These are phyloP conservation scores for Ardeotis arabs DNA, from an alignment of 2,113 vertebrate species.

Conservation along the genomic window DNA sequence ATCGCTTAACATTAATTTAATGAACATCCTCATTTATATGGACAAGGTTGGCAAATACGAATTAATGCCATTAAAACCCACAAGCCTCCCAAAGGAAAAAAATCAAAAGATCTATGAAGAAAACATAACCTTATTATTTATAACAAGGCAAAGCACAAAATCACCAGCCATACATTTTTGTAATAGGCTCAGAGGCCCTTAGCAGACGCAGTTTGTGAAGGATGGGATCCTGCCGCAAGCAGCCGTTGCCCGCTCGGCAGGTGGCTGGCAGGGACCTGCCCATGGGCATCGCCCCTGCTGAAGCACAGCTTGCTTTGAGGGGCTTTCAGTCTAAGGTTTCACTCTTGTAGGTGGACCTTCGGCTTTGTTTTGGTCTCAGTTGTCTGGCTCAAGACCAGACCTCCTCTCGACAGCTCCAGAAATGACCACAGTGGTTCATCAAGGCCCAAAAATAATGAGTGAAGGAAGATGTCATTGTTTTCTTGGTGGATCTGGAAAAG, in stretches of 20 bases:
- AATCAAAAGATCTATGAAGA: constrained; percentile 42
- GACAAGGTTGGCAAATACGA: constrained; percentile 64
- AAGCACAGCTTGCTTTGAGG: background rate
- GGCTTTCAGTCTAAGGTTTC: background rate
- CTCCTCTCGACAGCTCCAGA: background rate
- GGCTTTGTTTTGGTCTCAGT: background rate
- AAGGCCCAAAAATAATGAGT: background rate
- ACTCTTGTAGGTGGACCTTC: background rate
- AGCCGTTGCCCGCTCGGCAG: accelerated
- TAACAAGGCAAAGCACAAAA: background rate
- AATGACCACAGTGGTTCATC: background rate
- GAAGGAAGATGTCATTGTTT: background rate
- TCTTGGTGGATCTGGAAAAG: background rate
- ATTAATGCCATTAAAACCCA: constrained; percentile 48
- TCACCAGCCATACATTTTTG: background rate
- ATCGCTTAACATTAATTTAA: constrained; percentile 62
- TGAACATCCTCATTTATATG: constrained; percentile 64
- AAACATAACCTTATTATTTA: constrained; percentile 26
- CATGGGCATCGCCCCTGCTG: accelerated
- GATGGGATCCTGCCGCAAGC: background rate
- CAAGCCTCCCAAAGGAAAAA: constrained; percentile 28
- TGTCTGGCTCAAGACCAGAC: background rate
- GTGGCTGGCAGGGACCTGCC: background rate
- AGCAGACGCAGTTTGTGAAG: background rate
- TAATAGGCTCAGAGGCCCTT: background rate